These are phyloP conservation scores for Alfaro cultratus DNA, from an alignment of 2,797 vertebrate genomes.

Conservation along the genomic window DNA sequence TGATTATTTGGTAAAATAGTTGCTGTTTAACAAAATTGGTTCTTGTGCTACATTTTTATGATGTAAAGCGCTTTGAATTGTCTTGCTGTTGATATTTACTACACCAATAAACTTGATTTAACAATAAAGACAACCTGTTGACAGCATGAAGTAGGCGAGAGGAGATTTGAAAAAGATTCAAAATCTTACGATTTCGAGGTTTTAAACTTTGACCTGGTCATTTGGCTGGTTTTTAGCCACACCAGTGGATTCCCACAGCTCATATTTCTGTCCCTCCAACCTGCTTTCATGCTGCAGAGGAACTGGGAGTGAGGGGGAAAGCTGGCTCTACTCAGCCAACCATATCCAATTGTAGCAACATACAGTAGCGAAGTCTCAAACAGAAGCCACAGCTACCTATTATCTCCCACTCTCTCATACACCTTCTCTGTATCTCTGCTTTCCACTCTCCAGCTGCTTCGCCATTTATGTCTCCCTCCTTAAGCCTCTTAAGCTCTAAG, in stretches of 20 bases:
- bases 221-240: background rate
- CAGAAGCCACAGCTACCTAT: conserved; percentile 60
- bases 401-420: conserved; percentile 49
- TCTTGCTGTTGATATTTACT: no score
- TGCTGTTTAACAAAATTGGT: background rate
- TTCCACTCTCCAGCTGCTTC: conserved; percentile 47
- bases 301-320: conserved; percentile 12
- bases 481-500: conserved; percentile 60
- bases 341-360: conserved; percentile 67
- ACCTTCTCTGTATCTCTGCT: conserved; percentile 60
- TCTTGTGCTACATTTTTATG: background rate
- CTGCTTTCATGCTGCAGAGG: conserved; percentile 48
- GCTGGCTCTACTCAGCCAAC: conserved; percentile 56
- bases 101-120: background rate
- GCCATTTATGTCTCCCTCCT: conserved; percentile 55
- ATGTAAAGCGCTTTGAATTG: no score
- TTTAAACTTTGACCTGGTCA: background rate
- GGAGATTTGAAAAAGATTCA: no score
- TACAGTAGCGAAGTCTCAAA: conserved; percentile 55
- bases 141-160: background rate
- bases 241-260: background rate
- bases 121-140: no score
- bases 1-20: no score
- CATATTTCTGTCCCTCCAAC: conserved; percentile 37
- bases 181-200: no score